Conservation (phyloP, 2,888 invertebrate genomes). For the Clepsis dumicolana region DNA sequence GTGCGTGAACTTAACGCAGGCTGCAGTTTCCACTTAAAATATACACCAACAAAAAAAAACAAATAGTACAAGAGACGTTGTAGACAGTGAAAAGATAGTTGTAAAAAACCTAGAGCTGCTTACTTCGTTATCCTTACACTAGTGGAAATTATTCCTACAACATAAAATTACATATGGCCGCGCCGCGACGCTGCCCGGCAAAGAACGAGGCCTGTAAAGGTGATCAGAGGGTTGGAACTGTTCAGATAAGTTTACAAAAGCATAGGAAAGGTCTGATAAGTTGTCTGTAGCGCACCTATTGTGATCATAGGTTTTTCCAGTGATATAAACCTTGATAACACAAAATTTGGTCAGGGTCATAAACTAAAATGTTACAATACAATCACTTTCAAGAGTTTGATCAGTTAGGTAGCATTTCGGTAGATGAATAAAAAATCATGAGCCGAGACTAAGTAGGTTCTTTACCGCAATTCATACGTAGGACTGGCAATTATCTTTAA, state of each 20-base stretch:
- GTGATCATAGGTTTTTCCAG: neutral
- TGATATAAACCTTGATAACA: neutral
- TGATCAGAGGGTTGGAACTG: neutral
- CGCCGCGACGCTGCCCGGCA: constrained; percentile 54
- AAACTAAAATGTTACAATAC: neutral
- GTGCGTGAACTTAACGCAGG: constrained; percentile 24
- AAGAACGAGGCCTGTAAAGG: constrained; percentile 31
- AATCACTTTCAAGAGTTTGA: neutral
- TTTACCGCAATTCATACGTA: neutral
- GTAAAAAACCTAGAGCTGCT: constrained; percentile 68
- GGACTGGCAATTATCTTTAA: neutral
- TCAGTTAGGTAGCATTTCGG: neutral
- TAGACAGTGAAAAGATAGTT: constrained; percentile 62
- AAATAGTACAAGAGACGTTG: constrained; percentile 43
- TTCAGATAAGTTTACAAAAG: neutral
- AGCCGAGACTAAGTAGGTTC: neutral
- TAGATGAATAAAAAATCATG: neutral
- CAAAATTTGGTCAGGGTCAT: neutral
- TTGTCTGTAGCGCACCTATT: neutral
- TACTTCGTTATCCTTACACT: constrained; percentile 75
- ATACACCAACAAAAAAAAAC: constrained; percentile 49
- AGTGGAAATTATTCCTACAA: constrained; percentile 80
- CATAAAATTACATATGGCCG: constrained; percentile 72
- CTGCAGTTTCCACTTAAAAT: constrained; percentile 22
- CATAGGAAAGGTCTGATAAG: neutral